Conservation (phyloP, 2,888 invertebrate species). For the Agapetus fuscipes region DNA sequence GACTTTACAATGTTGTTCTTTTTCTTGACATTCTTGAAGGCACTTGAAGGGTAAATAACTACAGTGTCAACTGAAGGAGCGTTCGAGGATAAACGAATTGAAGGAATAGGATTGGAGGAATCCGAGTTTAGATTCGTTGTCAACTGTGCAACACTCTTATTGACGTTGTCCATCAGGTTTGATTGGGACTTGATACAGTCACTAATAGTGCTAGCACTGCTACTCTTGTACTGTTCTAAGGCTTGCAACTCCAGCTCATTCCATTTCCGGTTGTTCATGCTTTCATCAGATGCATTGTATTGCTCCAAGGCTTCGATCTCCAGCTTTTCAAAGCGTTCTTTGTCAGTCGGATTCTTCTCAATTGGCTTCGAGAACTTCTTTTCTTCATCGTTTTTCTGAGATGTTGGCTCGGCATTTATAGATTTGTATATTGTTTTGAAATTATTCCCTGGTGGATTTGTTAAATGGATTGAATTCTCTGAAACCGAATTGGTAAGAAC, state of each 20-base stretch:
- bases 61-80: no score
- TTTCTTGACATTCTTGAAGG: no score
- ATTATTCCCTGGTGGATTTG: no score
- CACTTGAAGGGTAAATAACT: no score
- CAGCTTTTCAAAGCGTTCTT: conserved; percentile 41
- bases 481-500: conserved; percentile 7
- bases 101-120: no score
- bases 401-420: not conserved
- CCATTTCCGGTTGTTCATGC: conserved; percentile 46
- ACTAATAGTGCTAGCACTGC: no score
- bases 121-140: no score
- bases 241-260: conserved; percentile 56
- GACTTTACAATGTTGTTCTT: no score
- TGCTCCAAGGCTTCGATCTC: conserved; percentile 52
- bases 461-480: not conserved
- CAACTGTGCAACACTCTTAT: no score
- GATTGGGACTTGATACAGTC: no score
- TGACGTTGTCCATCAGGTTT: no score
- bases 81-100: no score
- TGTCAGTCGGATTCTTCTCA: not conserved
- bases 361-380: not conserved
- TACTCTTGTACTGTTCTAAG: conserved; percentile 58
- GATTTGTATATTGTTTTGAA: not conserved
- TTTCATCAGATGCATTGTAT: conserved; percentile 48
- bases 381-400: not conserved